These are phyloP conservation scores for Daktulosphaira vitifoliae DNA, from an alignment of 1,140 invertebrate genomes.

Conservation along the genomic window DNA sequence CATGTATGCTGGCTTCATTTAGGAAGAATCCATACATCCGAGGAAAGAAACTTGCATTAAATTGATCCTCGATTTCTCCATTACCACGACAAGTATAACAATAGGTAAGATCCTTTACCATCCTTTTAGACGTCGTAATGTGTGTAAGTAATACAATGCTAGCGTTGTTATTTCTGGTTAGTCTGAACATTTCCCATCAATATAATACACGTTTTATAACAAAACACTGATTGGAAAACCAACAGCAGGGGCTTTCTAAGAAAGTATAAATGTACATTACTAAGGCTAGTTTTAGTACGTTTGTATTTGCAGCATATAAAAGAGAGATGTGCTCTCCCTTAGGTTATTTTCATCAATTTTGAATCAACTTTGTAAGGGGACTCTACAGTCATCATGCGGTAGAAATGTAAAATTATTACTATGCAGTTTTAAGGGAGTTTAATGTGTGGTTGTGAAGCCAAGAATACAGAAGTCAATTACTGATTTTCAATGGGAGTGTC, in stretches of 20 bases:
- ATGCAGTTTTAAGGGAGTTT: background rate
- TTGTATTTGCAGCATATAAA: no score
- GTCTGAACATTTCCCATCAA: background rate
- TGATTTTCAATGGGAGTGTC: background rate
- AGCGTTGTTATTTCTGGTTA: slow-evolving; percentile 27
- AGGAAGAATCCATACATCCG: background rate
- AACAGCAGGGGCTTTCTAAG: background rate
- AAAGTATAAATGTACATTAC: no score
- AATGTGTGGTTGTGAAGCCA: background rate
- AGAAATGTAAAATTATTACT: background rate
- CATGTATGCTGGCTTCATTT: no score
- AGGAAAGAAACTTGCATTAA: background rate
- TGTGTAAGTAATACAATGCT: background rate
- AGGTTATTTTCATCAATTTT: slow-evolving; percentile 26
- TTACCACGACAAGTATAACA: no score
- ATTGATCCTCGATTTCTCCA: background rate
- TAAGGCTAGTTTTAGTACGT: no score
- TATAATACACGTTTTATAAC: background rate
- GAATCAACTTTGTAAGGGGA: slow-evolving; percentile 2
- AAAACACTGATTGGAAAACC: slow-evolving; percentile 26
- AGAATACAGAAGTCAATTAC: slow-evolving; percentile 15
- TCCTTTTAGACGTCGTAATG: no score
- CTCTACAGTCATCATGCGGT: background rate
- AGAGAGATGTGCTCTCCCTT: no score
- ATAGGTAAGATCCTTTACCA: background rate